phyloP scores from a whole-genome alignment of 2,888 invertebrate genomes.

The Aproaerema taeniolella region DNA sequence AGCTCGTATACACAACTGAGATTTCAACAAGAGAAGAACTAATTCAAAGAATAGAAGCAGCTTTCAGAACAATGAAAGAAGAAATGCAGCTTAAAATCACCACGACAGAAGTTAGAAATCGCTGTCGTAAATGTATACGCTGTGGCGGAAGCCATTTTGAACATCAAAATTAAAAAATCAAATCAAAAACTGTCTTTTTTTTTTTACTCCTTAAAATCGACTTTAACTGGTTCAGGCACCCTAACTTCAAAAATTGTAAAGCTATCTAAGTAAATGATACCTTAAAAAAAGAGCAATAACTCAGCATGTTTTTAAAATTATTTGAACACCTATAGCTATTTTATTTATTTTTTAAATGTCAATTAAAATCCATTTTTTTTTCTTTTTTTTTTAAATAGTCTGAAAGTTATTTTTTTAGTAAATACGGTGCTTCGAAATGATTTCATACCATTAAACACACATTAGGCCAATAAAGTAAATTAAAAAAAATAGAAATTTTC shows the following conservation, averaged over 20 bases:
- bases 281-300: slow-evolving; percentile 1
- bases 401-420: slow-evolving; percentile 7
- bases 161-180: neutral
- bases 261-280: neutral
- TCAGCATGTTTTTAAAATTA: slow-evolving; percentile 2
- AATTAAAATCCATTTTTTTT: slow-evolving; percentile 2
- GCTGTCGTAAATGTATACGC: neutral
- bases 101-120: neutral
- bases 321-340: slow-evolving; percentile 1
- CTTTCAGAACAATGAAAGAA: neutral
- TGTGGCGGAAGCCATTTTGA: neutral
- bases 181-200: neutral
- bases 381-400: slow-evolving; percentile 4
- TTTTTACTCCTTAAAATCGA: neutral
- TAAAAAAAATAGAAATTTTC: slow-evolving; percentile 3
- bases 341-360: slow-evolving; percentile 6
- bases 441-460: slow-evolving; percentile 4
- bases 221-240: neutral
- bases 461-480: slow-evolving; percentile 2
- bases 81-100: neutral
- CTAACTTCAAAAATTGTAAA: slow-evolving; percentile 1
- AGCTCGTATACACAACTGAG: slow-evolving; percentile 4
- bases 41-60: neutral
- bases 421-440: slow-evolving; percentile 4
- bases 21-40: neutral